Percentiles rank a stretch among this genome's conserved stretches.
These are phyloP conservation scores for Schizotus pectinicornis DNA, from an alignment of 2,888 invertebrate genomes.

Conservation along the genomic window DNA sequence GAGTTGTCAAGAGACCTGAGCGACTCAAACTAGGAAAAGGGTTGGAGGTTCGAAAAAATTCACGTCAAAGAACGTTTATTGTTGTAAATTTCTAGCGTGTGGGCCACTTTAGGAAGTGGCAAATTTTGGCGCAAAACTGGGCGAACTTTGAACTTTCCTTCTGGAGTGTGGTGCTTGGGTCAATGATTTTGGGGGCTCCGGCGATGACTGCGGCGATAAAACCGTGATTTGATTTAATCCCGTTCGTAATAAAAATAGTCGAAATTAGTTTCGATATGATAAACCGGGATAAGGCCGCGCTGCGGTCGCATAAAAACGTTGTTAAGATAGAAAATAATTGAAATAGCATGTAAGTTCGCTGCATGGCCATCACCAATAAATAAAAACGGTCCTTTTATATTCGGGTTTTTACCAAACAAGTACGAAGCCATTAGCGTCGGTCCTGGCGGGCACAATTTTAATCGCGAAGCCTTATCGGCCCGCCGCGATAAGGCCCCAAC, in stretches of 20 bases:
- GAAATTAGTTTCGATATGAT: conserved; percentile 13
- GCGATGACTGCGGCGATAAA: too few relatives aligned
- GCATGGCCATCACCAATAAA: conserved; percentile 8
- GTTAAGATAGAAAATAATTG: conserved; percentile 29
- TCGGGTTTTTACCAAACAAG: conserved; percentile 28
- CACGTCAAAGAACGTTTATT: too few relatives aligned
- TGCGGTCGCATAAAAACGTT: conserved; percentile 20
- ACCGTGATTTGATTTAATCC: too few relatives aligned
- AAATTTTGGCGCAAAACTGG: too few relatives aligned
- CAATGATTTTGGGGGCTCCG: too few relatives aligned
- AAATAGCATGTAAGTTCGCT: conserved; percentile 28
- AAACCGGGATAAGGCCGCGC: conserved; percentile 10
- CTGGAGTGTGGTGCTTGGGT: too few relatives aligned
- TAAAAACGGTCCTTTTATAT: conserved; percentile 23
- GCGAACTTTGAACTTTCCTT: too few relatives aligned
- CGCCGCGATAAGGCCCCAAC: conserved; percentile 38
- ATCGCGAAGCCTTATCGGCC: conserved; percentile 29
- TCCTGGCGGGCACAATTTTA: conserved; percentile 26
- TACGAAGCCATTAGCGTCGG: conserved; percentile 33
- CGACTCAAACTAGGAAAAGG: too few relatives aligned
- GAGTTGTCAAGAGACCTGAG: too few relatives aligned
- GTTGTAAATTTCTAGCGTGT: too few relatives aligned
- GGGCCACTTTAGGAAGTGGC: too few relatives aligned
- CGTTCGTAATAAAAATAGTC: background rate
- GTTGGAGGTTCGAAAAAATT: too few relatives aligned